Percentiles rank a stretch among this genome's conserved stretches.
Conservation (phyloP, 2,113 vertebrate species). For the Chaetodon auriga region DNA sequence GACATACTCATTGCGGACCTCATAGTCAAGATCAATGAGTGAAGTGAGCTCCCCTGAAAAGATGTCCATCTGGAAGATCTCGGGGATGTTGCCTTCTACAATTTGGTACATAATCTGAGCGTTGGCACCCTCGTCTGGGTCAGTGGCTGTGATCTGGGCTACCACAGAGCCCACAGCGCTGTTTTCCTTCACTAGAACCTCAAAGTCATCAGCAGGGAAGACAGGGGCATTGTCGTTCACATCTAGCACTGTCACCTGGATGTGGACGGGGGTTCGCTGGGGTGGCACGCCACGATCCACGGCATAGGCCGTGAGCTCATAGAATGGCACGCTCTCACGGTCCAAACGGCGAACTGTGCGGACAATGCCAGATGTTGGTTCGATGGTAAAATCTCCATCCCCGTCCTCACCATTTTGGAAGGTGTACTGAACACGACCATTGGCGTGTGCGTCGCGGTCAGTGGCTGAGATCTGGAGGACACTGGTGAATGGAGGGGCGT, state of each 20-base stretch:
- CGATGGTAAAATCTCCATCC: conserved; percentile 98
- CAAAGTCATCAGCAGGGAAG: conserved; percentile 96
- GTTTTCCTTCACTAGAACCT: conserved; percentile 96
- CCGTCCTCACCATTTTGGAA: conserved; percentile 99
- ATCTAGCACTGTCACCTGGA: conserved; percentile 95
- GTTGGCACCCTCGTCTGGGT: conserved; percentile 95
- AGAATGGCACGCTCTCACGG: conserved; percentile 92
- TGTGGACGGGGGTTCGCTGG: conserved; percentile 92
- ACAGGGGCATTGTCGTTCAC: conserved; percentile 98
- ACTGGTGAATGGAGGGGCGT: conserved; percentile 95
- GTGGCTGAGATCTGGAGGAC: conserved; percentile 98
- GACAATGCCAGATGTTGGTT: conserved; percentile 97
- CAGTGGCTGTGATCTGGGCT: conserved; percentile 94
- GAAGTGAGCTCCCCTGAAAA: conserved; percentile 98
- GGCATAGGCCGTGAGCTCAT: conserved; percentile 94
- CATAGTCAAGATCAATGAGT: conserved; percentile 97
- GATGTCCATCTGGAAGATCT: conserved; percentile 99
- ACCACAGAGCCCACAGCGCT: conserved; percentile 97
- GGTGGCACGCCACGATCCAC: conserved; percentile 95
- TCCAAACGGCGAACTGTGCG: conserved; percentile 94
- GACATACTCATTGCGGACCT: conserved; percentile 91
- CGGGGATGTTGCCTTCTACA: conserved; percentile 98
- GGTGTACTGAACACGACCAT: conserved; percentile 96
- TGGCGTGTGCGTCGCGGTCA: conserved; percentile 94
- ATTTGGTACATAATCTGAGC: conserved; percentile 99